These are phyloP conservation scores for Eucera pruinosa DNA, from an alignment of 2,888 invertebrate species.

Conservation along the genomic window DNA sequence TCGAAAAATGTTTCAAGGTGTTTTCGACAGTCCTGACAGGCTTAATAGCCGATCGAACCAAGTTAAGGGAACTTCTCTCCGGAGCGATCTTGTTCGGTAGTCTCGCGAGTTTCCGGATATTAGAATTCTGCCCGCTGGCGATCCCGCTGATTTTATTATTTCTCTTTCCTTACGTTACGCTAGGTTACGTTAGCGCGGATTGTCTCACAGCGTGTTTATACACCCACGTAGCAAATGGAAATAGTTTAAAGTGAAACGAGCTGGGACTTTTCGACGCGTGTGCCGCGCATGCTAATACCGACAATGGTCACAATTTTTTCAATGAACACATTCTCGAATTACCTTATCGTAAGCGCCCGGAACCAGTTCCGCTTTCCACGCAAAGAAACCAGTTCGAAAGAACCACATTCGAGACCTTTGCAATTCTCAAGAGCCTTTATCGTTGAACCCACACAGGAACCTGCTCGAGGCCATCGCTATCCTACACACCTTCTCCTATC, in stretches of 20 bases:
- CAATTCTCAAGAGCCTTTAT: background rate
- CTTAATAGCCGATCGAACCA: constrained; percentile 30
- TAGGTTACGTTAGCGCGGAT: too few relatives aligned
- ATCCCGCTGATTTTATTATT: background rate
- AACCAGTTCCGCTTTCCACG: background rate
- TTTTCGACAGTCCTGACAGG: constrained; percentile 37
- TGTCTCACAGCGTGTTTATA: constrained; percentile 5
- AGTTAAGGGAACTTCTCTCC: too few relatives aligned
- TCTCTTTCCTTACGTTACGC: background rate
- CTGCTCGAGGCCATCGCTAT: constrained; percentile 15
- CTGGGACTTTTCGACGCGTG: background rate
- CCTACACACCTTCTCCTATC: background rate
- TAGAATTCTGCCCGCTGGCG: constrained; percentile 1
- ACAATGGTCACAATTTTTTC: constrained; percentile 5
- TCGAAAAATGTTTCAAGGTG: constrained; percentile 41
- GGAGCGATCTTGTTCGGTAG: background rate
- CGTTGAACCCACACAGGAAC: background rate
- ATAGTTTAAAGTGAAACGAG: background rate
- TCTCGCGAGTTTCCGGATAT: constrained; percentile 22
- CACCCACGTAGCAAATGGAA: background rate
- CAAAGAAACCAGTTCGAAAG: background rate
- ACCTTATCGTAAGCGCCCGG: background rate
- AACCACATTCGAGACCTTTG: background rate
- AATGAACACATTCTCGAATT: background rate
- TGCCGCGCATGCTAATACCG: constrained; percentile 2